phyloP scores from a whole-genome alignment of 2,113 vertebrate genomes.

The Smithornis capensis region DNA sequence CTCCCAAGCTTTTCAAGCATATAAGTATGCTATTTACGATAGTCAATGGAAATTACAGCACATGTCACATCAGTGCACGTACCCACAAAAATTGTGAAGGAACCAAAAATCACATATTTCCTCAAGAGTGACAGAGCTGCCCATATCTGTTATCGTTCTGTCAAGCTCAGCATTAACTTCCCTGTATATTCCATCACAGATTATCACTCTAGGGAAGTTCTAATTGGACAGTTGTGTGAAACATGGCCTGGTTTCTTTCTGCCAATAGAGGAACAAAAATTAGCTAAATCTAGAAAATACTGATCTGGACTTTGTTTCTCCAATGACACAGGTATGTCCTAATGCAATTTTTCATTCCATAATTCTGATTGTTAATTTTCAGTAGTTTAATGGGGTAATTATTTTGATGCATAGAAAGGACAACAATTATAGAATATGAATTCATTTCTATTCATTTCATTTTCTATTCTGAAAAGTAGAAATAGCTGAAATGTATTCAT shows the following conservation, averaged over 20 bases:
- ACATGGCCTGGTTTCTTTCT: not conserved
- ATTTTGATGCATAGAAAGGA: not conserved
- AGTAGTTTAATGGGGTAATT: not conserved
- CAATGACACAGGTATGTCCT: not conserved
- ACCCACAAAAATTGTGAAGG: not conserved
- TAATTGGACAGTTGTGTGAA: not conserved
- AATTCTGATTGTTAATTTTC: not conserved
- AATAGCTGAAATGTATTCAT: not conserved
- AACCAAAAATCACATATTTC: not conserved
- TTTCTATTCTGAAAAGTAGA: not conserved
- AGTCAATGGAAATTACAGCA: not conserved
- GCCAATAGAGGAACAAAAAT: not conserved
- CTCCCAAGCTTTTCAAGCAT: not conserved
- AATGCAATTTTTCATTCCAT: not conserved
- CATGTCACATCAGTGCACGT: not conserved
- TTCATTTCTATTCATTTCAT: too few relatives aligned
- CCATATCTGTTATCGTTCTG: not conserved
- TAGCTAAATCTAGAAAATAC: not conserved
- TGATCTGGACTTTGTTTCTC: not conserved
- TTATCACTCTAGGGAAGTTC: not conserved
- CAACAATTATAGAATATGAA: not conserved
- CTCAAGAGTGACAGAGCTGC: not conserved
- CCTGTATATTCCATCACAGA: conserved; percentile 17
- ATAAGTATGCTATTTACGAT: not conserved
- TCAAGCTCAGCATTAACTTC: conserved; percentile 8